phyloP scores from a whole-genome alignment of 2,113 vertebrate species.

The Actinemys pallida region DNA sequence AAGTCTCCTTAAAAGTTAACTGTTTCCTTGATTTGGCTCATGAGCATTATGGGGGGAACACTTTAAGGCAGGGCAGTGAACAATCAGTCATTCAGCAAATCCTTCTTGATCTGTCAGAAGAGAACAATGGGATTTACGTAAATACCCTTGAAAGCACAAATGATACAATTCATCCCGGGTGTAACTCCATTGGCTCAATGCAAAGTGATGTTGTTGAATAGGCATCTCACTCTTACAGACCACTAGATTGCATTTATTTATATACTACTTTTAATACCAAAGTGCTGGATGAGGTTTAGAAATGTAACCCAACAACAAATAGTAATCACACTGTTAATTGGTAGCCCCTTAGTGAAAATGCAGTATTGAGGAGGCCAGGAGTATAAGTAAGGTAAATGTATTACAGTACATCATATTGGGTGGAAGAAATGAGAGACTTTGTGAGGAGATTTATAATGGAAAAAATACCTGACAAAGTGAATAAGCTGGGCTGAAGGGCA shows the following conservation, averaged over 20 bases:
- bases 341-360: not conserved
- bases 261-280: not conserved
- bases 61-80: not conserved
- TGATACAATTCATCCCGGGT: not conserved
- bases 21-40: not conserved
- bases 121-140: not conserved
- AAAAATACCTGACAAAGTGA: not conserved
- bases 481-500: not conserved
- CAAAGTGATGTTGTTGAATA: not conserved
- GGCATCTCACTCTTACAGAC: not conserved
- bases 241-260: not conserved
- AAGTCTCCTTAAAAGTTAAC: not conserved
- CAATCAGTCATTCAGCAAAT: not conserved
- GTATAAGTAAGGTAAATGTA: not conserved
- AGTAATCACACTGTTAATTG: not conserved
- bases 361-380: not conserved
- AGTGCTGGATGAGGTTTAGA: not conserved
- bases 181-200: not conserved
- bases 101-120: not conserved
- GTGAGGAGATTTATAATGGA: not conserved
- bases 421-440: not conserved
- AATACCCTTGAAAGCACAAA: not conserved
- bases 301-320: not conserved
- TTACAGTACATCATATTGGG: not conserved
- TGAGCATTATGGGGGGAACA: not conserved